These are phyloP conservation scores for Raja brachyura DNA, from an alignment of 2,113 vertebrate genomes.

Conservation along the genomic window DNA sequence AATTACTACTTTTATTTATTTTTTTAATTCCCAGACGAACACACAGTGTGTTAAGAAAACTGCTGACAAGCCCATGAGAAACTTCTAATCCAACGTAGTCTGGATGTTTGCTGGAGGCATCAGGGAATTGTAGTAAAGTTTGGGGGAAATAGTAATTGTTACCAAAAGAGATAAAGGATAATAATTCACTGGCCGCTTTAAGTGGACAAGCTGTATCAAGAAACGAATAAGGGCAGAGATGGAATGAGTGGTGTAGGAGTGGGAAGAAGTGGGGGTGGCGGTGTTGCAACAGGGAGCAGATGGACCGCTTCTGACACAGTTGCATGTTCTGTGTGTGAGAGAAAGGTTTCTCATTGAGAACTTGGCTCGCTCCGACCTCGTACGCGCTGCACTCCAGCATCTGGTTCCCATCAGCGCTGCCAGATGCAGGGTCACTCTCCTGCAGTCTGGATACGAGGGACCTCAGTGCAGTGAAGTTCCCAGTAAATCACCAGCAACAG, in stretches of 20 bases:
- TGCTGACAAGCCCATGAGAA: background rate
- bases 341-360: slow-evolving; percentile 23
- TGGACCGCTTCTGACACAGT: background rate
- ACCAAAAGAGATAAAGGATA: background rate
- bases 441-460: slow-evolving; percentile 25
- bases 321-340: slow-evolving; percentile 29
- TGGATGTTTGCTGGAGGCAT: background rate
- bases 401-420: slow-evolving; percentile 36
- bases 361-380: background rate
- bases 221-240: background rate
- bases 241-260: background rate
- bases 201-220: background rate
- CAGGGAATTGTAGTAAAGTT: background rate
- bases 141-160: background rate
- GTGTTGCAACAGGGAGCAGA: background rate
- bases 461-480: slow-evolving; percentile 28
- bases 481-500: slow-evolving; percentile 28
- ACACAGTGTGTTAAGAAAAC: background rate
- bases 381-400: slow-evolving; percentile 1
- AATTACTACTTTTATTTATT: background rate
- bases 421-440: background rate
- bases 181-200: background rate
- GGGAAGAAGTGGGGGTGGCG: background rate
- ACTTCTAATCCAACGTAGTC: background rate
- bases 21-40: background rate